A percentile compares a stretch with the other conserved stretches of the same genome.
phyloP scores from a whole-genome alignment of 1,140 invertebrate species.

The Melitaea cinxia region DNA sequence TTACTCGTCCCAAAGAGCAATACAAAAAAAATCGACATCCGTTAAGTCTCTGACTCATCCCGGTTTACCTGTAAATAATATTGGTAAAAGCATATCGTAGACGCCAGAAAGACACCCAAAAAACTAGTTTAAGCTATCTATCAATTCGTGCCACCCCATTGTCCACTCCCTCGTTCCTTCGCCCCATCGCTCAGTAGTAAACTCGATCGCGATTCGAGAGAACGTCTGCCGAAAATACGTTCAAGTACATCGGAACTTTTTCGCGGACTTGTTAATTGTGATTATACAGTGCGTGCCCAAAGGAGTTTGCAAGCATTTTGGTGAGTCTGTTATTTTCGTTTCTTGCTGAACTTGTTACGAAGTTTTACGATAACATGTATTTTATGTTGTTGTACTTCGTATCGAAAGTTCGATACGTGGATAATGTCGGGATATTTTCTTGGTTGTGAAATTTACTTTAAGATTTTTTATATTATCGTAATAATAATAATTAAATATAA shows the following conservation, averaged over 20 bases:
- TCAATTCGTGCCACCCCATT: constrained; percentile 41
- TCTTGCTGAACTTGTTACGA: constrained; percentile 7
- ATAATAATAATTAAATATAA: background rate
- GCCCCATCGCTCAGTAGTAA: constrained; percentile 38
- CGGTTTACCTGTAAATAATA: constrained; percentile 14
- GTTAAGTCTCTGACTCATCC: constrained; percentile 21
- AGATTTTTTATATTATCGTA: background rate
- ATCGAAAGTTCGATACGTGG: background rate
- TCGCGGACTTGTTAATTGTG: constrained; percentile 37
- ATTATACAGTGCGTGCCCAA: constrained; percentile 35
- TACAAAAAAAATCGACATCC: constrained; percentile 1
- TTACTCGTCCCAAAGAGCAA: background rate
- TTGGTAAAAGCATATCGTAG: constrained; percentile 25
- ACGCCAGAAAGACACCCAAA: constrained; percentile 25
- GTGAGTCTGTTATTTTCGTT: constrained; percentile 30
- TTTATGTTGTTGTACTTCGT: constrained; percentile 10
- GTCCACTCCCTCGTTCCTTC: constrained; percentile 35
- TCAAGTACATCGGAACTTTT: constrained; percentile 22
- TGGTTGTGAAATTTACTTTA: background rate
- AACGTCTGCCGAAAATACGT: constrained; percentile 35
- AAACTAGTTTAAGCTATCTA: constrained; percentile 39
- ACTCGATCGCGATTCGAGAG: constrained; percentile 27
- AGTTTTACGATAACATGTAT: constrained; percentile 1
- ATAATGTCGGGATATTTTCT: background rate
- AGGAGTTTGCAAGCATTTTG: constrained; percentile 27